phyloP scores from a whole-genome alignment of 2,797 vertebrate species.

The Psittacula echo region DNA sequence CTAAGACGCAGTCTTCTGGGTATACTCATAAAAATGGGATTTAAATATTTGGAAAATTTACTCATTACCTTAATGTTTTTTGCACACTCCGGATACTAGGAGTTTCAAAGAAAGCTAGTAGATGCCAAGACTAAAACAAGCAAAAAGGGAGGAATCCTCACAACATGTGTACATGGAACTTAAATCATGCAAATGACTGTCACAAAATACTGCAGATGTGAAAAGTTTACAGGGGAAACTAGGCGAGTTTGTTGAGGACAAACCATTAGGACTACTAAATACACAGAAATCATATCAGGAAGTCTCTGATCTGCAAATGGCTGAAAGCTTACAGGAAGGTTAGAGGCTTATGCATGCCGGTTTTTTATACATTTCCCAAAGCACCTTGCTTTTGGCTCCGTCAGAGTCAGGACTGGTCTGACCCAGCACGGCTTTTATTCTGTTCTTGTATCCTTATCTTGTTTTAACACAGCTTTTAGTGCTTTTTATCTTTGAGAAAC shows the following conservation, averaged over 20 bases:
- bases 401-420: background rate
- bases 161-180: accelerated
- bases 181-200: background rate
- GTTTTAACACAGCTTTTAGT: conserved; percentile 16
- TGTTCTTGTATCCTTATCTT: conserved; percentile 29
- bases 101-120: background rate
- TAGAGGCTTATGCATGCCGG: background rate
- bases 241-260: background rate
- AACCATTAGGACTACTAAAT: background rate
- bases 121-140: background rate
- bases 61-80: background rate
- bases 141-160: background rate
- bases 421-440: conserved; percentile 24
- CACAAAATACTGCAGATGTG: background rate
- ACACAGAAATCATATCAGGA: background rate
- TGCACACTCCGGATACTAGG: background rate
- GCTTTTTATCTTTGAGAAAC: conserved; percentile 30
- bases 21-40: background rate
- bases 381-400: background rate
- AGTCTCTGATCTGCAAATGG: background rate
- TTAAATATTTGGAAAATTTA: background rate
- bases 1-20: background rate
- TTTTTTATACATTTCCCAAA: conserved; percentile 20
- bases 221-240: background rate
- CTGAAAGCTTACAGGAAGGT: conserved; percentile 8